phyloP scores from a whole-genome alignment of 1,140 invertebrate species.

The Epicauta chinensis region DNA sequence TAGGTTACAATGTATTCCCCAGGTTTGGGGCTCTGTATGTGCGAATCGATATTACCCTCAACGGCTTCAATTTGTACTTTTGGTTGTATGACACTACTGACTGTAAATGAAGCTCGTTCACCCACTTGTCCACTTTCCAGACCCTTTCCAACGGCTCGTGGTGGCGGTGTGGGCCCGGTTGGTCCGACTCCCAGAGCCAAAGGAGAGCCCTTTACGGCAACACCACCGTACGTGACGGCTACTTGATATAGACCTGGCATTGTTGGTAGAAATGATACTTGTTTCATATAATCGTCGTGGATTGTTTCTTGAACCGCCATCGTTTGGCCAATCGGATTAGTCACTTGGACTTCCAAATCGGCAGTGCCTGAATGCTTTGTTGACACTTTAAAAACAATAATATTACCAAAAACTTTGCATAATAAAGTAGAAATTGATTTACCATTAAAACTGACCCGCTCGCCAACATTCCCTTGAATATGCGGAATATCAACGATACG shows the following conservation, averaged over 20 bases:
- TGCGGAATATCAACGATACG: constrained; percentile 63
- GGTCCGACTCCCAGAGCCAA: constrained; percentile 52
- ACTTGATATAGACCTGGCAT: constrained; percentile 87
- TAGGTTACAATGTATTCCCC: constrained; percentile 54
- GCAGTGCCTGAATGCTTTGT: constrained; percentile 82
- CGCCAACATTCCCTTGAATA: constrained; percentile 75
- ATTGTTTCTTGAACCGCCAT: constrained; percentile 74
- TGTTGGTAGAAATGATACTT: constrained; percentile 80
- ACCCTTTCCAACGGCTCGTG: constrained; percentile 53
- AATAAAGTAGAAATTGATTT: constrained; percentile 35
- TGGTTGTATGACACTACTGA: constrained; percentile 52
- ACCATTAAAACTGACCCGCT: constrained; percentile 79
- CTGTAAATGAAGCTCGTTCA: constrained; percentile 65
- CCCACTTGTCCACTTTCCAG: constrained; percentile 64
- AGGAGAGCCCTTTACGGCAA: constrained; percentile 53
- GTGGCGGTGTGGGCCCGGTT: constrained; percentile 39
- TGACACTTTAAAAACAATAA: constrained; percentile 58
- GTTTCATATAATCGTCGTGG: constrained; percentile 63
- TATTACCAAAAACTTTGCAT: not conserved
- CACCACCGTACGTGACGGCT: constrained; percentile 80
- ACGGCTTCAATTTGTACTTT: constrained; percentile 42
- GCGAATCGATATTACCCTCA: constrained; percentile 39
- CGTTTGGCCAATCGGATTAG: constrained; percentile 81
- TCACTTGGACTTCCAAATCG: constrained; percentile 82
- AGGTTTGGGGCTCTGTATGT: constrained; percentile 39